Evolutionary conservation across 2,797 vertebrate genomes (phyloP).

Genomic region (Danio jaintianensis): DNA sequence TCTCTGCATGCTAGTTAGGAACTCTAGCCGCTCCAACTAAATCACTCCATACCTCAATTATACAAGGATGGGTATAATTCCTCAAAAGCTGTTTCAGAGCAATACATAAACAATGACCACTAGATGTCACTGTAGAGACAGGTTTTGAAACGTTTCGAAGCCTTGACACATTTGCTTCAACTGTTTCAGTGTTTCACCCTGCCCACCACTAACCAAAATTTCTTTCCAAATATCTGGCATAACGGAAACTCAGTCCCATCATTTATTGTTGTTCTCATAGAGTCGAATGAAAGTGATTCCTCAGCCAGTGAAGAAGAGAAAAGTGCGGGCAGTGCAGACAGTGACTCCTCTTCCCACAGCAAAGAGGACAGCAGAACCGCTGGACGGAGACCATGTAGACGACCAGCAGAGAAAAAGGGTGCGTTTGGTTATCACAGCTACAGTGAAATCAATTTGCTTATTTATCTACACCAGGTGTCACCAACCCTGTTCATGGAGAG

Average conservation of each 20-base stretch:
- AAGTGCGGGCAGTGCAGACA: slow-evolving; percentile 66
- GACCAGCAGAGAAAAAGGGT: slow-evolving; percentile 37
- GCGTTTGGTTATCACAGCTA: not conserved
- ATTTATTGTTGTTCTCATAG: slow-evolving; percentile 57
- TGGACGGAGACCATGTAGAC: slow-evolving; percentile 30
- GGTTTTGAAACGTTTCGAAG: too few species aligned
- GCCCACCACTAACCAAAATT: not conserved
- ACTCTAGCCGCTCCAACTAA: too few species aligned
- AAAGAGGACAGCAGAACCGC: slow-evolving; percentile 65
- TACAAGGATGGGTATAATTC: too few species aligned
- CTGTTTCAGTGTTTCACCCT: too few species aligned
- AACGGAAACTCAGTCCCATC: not conserved
- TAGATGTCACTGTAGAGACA: too few species aligned
- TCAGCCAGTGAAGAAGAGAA: slow-evolving; percentile 69
- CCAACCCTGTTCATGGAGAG: too few species aligned
- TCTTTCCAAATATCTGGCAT: not conserved
- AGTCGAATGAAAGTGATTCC: slow-evolving; percentile 64
- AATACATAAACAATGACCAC: too few species aligned
- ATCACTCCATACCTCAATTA: too few species aligned
- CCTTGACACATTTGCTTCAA: too few species aligned
- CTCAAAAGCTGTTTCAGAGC: too few species aligned
- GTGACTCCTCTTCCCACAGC: slow-evolving; percentile 62
- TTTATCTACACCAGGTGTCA: too few species aligned
- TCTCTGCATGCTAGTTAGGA: too few species aligned
- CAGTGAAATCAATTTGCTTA: not conserved